Percentiles rank a stretch among this genome's conserved stretches.
phyloP scores from a whole-genome alignment of 2,113 vertebrate species.

The Brachypodius melanocephalos region DNA sequence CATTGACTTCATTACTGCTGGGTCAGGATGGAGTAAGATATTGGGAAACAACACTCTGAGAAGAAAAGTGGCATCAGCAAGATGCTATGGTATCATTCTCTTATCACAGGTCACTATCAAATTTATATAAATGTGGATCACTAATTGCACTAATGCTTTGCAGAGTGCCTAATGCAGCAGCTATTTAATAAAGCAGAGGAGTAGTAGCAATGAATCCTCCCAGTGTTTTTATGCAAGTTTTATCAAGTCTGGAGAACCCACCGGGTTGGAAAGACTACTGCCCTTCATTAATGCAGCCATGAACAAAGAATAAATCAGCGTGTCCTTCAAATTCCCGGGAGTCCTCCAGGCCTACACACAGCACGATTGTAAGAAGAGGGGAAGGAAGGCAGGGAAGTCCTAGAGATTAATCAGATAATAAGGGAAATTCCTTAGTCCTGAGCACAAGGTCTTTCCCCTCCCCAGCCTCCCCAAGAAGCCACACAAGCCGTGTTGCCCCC shows the following conservation, averaged over 20 bases:
- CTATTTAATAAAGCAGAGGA: constrained; percentile 14
- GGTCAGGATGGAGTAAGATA: constrained; percentile 17
- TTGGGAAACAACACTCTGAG: constrained; percentile 10
- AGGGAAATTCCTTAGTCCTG: constrained; percentile 65
- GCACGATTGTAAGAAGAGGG: constrained; percentile 3
- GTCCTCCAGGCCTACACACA: constrained; percentile 3
- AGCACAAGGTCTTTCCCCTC: constrained; percentile 53
- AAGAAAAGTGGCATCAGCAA: constrained; percentile 42
- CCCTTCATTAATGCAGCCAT: constrained; percentile 37
- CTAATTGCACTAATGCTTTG: background rate
- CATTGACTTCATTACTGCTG: constrained; percentile 30
- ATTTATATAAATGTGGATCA: constrained; percentile 19
- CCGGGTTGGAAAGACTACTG: constrained; percentile 4
- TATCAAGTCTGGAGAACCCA: constrained; percentile 9
- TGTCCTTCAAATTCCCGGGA: constrained; percentile 35
- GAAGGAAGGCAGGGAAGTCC: constrained; percentile 70
- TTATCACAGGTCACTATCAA: constrained; percentile 18
- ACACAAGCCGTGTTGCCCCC: background rate
- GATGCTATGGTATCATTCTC: background rate
- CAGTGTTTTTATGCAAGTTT: constrained; percentile 38
- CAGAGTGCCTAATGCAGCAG: background rate
- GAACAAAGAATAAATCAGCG: constrained; percentile 59
- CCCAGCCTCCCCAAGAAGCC: background rate
- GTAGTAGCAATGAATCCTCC: background rate
- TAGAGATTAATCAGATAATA: constrained; percentile 70